Base-by-base conservation (phyloP, 2,797 vertebrate genomes). In the Muraenolepis orangiensis region DNA sequence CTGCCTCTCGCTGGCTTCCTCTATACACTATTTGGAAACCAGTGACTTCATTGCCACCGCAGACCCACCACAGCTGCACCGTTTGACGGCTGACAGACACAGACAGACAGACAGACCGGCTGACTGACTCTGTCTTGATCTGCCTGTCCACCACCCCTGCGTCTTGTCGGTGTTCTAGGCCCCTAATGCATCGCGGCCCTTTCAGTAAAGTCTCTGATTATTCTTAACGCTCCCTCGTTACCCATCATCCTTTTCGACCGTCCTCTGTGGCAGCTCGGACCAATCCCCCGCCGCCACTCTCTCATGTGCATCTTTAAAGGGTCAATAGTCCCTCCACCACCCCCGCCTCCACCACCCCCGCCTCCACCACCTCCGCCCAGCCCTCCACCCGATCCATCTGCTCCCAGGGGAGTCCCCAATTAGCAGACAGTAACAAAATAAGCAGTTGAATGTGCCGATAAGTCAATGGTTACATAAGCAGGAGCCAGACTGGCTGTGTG, bases 11-110 rank as follows among this genome's bases (percentile, higher is more conserved):
- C 82, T 86, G 83, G 88, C 84, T 91, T 90, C 86, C 87, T 90
- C 79, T 90, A 73, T 88, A 86, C 88, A 85, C 90, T 92, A 89
- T 91, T 90, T 91, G 89, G 86, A 93, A 90, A 91, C 82, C 85
- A 85, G 86, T 93, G 92, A 94, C 90, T 94, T 93, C 90, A 93
- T 92, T 86, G 91, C 90, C 90, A 74, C 89, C 87, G 88, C 40
- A 46, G 40, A 46, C 87, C 82, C 81, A 79, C 84, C 78, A 83
- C 91, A 90, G 86, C 89, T 91, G 88, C 84, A 82, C 84, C 87
- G 81, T 79, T 78, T 84, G 83, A 77, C 87, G 83, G 80, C 84
- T 87, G 40, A 18, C 40, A 16, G 40, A 18, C 40, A 46, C 40
- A 46, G 40, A 46, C 13, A 16, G 14, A 18, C 40, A 16, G 40